Conservation (phyloP, 2,113 vertebrate species). For the Serinus canaria region DNA sequence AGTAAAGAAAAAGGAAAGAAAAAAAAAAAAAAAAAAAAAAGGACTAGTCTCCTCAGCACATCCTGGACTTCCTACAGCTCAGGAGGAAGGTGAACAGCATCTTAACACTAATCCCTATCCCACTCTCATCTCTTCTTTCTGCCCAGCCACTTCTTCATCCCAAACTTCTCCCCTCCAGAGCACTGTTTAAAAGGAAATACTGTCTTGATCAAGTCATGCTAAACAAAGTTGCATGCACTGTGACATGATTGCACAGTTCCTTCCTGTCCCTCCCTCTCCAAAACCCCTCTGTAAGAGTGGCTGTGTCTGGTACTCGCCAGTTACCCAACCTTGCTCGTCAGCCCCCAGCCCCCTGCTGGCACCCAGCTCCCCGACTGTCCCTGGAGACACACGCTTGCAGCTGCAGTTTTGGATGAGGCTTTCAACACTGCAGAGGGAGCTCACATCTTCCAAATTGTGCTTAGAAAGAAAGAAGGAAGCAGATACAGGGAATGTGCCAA, state of each 20-base stretch:
- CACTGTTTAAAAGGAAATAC: neutral
- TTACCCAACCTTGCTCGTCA: neutral
- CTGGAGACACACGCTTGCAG: neutral
- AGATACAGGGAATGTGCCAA: neutral
- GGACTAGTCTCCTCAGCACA: neutral
- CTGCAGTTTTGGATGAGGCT: neutral
- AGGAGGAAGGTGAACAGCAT: neutral
- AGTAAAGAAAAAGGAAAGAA: rapidly evolving
- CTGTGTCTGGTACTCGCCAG: neutral
- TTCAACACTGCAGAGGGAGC: neutral
- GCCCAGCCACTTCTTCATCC: neutral
- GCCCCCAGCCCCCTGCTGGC: neutral
- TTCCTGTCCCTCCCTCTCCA: neutral
- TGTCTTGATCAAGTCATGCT: neutral
- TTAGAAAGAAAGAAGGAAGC: neutral
- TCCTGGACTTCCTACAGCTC: neutral
- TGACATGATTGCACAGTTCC: neutral
- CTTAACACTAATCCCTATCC: neutral
- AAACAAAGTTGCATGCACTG: neutral
- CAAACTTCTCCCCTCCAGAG: neutral
- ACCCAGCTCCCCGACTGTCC: rapidly evolving
- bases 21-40: rapidly evolving
- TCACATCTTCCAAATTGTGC: neutral
- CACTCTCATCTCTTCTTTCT: neutral
- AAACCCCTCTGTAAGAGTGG: neutral